Base-by-base conservation (phyloP, 1,140 invertebrate genomes). In the Drosophila murphyi region DNA sequence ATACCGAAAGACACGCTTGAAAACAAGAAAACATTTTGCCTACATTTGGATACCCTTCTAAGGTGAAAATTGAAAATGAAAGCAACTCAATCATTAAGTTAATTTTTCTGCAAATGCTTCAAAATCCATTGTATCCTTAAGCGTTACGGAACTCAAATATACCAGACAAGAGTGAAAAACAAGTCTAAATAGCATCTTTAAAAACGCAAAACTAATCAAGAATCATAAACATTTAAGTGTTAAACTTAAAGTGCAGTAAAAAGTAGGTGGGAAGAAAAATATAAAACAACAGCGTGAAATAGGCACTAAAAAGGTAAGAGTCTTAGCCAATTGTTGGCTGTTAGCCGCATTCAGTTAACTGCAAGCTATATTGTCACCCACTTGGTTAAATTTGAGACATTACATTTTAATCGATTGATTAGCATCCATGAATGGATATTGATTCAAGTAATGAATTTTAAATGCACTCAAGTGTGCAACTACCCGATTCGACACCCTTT, bases 171-270 rank as follows among this genome's bases (percentile, higher is more conserved):
- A 34, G n/a, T 32, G 5, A 34, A 32, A 62, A 63, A 56, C 32
- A 43, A 45, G 55, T 8, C 20, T 31, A 52, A 57, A 39, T 43
- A 51, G 55, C 32, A 47, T 45, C 12, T 59, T 67, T 59, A 45
- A 67, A 67, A 52, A 59, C 67, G 12, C 39, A 43, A 35, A 72
- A 56, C 47, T 55, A 72, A 72, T 65, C 45, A 51, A 31, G 31
- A 65, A 20, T 20, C 62, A n/a, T 56, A 72, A 65, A 59, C 47
- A 60, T 59, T 59, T 48, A 45, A 72, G 61, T 65, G 61, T 65
- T 72, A 45, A 51, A 51, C 52, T 34, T 35, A 35, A 56, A 51
- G 10, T 57, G 52, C 20, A 54, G 10, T 32, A 51, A 51, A 20
- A 50, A 8, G 29, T 8, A 37, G 35, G 60, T 59, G 39, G 37